phyloP scores from a whole-genome alignment of 2,888 invertebrate genomes.

The Agrotis ipsilon region DNA sequence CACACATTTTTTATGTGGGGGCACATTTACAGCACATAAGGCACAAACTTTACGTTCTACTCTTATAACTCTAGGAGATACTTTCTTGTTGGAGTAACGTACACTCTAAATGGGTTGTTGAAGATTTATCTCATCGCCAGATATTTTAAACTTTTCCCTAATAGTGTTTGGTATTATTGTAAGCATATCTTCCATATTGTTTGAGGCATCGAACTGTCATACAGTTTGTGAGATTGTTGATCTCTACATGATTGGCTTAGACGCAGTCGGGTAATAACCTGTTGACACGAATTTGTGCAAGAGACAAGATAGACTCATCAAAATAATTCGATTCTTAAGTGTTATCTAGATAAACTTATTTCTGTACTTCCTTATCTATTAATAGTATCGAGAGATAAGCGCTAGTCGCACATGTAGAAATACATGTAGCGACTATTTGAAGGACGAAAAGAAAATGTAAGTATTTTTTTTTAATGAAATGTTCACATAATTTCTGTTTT shows the following conservation, averaged over 20 bases:
- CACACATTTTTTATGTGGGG: too few relatives aligned
- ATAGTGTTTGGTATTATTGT: too few relatives aligned
- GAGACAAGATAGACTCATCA: not conserved
- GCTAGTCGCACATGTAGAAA: not conserved
- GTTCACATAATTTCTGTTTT: too few relatives aligned
- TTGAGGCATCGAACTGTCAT: not conserved
- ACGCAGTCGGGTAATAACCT: not conserved
- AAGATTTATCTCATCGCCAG: too few relatives aligned
- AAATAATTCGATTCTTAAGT: slow-evolving; percentile 6
- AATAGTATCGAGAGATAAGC: slow-evolving; percentile 36
- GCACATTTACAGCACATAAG: too few relatives aligned
- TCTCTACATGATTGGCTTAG: not conserved
- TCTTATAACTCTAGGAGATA: too few relatives aligned
- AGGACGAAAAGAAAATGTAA: not conserved
- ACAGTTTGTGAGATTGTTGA: not conserved
- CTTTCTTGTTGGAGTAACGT: too few relatives aligned
- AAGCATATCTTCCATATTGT: not conserved
- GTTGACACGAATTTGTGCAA: not conserved
- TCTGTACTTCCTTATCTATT: slow-evolving; percentile 32
- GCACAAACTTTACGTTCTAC: too few relatives aligned
- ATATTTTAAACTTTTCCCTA: too few relatives aligned
- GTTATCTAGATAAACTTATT: slow-evolving; percentile 31
- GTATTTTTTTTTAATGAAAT: too few relatives aligned
- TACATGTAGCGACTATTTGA: not conserved
- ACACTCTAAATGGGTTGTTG: too few relatives aligned